phyloP scores from a whole-genome alignment of 1,140 invertebrate species.

The Chelonus insularis region DNA sequence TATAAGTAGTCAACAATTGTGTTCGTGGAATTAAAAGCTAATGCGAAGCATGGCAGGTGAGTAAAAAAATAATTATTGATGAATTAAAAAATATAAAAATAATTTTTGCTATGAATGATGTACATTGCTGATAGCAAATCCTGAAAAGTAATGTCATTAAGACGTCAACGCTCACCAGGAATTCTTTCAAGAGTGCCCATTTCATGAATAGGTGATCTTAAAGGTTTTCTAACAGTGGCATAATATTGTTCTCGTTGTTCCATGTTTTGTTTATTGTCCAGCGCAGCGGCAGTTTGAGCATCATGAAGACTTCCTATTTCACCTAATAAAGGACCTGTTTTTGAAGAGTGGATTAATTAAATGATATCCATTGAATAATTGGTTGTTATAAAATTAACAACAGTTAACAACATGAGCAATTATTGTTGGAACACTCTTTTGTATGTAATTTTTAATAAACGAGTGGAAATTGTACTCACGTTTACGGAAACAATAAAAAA shows the following conservation, averaged over 20 bases:
- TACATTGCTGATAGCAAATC: neutral
- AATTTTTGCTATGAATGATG: neutral
- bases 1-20: constrained; percentile 47
- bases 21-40: constrained; percentile 13
- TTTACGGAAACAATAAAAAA: constrained; percentile 59
- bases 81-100: constrained; percentile 13
- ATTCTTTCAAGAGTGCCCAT: constrained; percentile 60
- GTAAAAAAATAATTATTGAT: constrained; percentile 10
- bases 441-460: too few relatives aligned
- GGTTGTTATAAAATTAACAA: too few relatives aligned
- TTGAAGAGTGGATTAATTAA: too few relatives aligned
- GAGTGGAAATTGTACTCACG: constrained; percentile 47
- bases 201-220: constrained; percentile 59
- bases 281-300: constrained; percentile 57
- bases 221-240: constrained; percentile 61
- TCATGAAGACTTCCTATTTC: constrained; percentile 57
- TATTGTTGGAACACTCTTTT: too few relatives aligned
- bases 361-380: too few relatives aligned
- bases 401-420: too few relatives aligned
- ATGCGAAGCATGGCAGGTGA: neutral
- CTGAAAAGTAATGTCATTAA: neutral
- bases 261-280: constrained; percentile 65
- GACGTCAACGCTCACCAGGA: constrained; percentile 52
- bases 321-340: constrained; percentile 54
- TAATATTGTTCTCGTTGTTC: constrained; percentile 63